Conservation (phyloP, 1,140 invertebrate species). For the Drosophila arizonae region DNA sequence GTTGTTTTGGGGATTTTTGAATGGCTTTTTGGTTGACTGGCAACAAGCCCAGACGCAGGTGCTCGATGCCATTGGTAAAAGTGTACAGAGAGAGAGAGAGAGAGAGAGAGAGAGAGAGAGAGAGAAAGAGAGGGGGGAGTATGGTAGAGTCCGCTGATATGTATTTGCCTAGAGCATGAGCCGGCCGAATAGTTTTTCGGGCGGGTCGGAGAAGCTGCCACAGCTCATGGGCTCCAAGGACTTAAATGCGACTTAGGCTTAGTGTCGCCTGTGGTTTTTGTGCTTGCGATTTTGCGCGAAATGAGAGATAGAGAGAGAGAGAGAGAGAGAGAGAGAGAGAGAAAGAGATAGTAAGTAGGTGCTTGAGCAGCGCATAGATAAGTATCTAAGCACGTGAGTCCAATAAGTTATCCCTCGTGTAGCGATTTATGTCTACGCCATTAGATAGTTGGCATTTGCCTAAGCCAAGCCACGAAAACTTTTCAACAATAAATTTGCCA, state of each 20-base stretch:
- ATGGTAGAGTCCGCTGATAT: too few relatives aligned
- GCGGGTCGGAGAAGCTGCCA: not conserved
- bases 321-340: not conserved
- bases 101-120: too few relatives aligned
- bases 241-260: constrained; percentile 21
- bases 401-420: constrained; percentile 28
- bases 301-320: not conserved
- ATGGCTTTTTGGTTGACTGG: constrained; percentile 67
- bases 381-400: constrained; percentile 3
- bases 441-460: not conserved
- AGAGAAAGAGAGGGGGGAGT: too few relatives aligned
- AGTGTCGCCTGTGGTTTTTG: constrained; percentile 14
- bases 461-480: not conserved
- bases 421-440: not conserved
- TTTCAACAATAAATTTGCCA: constrained; percentile 2
- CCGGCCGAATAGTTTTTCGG: constrained; percentile 5
- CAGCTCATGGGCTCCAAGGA: constrained; percentile 14
- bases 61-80: not conserved
- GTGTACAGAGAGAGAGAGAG: too few relatives aligned
- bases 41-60: constrained; percentile 13
- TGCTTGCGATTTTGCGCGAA: not conserved
- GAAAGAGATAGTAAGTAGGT: too few relatives aligned
- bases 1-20: constrained; percentile 57
- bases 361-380: too few relatives aligned
- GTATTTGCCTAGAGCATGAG: not conserved